Evolutionary conservation across 2,113 vertebrate species (phyloP), one percentile per base, ranked within the genome.

Genomic region (Rhodinocichla rosea): DNA sequence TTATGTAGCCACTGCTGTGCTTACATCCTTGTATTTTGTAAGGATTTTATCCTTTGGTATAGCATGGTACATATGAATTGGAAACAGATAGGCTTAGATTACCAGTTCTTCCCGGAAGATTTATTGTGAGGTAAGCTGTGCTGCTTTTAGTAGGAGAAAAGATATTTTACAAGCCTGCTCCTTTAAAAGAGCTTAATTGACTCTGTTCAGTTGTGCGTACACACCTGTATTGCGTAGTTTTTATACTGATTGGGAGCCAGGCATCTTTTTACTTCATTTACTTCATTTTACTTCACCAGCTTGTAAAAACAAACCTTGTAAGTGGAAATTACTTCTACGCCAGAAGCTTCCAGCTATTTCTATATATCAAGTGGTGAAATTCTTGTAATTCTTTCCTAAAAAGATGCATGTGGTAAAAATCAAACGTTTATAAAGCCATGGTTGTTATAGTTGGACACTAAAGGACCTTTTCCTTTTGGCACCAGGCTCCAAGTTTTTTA

Each of bases 1-100:
- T 1, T 33, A 9, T 0, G 1, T 49, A 37, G 30, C 8, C 6
- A 1, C 13, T 9, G 9, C 23, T 19, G 12, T 57, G 28, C 27
- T 62, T n/a, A 33, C 1, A n/a, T 57, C 13, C 13, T n/a, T 57
- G 5, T 5, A 23, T 44, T 71, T 82, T 69, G 28, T 69, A 57
- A 49, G 23, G 3, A 0, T 70, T 68, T 88, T 79, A 3, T 49
- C 10, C 71, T 28, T 63, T 9, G 11, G 2, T 80, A 40, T 19
- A 8, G 5, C 0, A 0, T 30, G 8, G 32, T 45, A 6, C 1
- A 0, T 53, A 1, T 5, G 23, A 45, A 22, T 22, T 70, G n/a
- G 63, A 70, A 77, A 67, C 10, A 1, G 12, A 6, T 62, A 8
- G 12, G 6, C 23, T 90, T 42, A 64, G 50, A 21, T 83, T 57